Conservation (phyloP, 2,888 invertebrate genomes). For the Liopterus haemorrhoidalis region DNA sequence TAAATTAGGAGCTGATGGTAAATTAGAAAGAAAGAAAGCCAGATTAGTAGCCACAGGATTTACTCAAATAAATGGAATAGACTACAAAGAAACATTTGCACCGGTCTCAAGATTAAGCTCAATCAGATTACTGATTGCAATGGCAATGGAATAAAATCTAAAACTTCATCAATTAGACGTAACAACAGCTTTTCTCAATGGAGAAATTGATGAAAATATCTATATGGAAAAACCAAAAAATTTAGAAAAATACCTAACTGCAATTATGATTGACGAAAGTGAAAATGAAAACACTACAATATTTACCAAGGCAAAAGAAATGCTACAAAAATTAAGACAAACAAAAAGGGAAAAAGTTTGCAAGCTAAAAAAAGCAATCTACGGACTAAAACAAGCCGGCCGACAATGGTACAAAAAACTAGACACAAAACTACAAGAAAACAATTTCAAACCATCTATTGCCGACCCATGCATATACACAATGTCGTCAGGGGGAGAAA, state of each 20-base stretch:
- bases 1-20: not conserved
- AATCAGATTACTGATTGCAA: not conserved
- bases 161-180: not conserved
- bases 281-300: not conserved
- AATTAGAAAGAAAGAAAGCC: conserved; percentile 6
- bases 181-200: conserved; percentile 6
- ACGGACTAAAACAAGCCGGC: conserved; percentile 8
- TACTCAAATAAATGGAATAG: not conserved
- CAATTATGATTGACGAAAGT: not conserved
- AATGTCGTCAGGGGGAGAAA: not conserved
- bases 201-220: conserved; percentile 2
- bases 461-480: no score
- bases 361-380: conserved; percentile 9
- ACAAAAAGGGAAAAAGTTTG: conserved; percentile 2
- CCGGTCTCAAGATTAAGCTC: not conserved
- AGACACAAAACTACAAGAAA: conserved; percentile 6
- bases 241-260: not conserved
- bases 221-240: not conserved
- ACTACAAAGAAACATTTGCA: conserved; percentile 8
- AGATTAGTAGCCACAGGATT: conserved; percentile 4
- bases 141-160: not conserved
- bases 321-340: conserved; percentile 17
- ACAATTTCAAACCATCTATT: no score
- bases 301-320: conserved; percentile 2
- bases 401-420: conserved; percentile 8